Conservation (phyloP, 2,888 invertebrate genomes). For the Frankliniella fusca region DNA sequence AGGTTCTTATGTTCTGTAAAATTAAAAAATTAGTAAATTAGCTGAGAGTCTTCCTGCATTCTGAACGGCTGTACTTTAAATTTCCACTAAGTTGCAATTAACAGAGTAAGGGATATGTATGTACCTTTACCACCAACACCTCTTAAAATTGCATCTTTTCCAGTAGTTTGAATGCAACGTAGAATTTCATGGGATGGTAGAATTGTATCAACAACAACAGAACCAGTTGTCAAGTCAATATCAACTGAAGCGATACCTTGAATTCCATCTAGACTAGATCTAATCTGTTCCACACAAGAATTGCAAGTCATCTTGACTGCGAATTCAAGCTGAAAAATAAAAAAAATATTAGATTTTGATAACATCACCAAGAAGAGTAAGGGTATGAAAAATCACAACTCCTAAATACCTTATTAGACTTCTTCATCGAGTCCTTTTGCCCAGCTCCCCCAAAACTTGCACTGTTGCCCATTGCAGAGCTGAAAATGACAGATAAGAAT, state of each 20-base stretch:
- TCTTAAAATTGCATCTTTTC: slow-evolving; percentile 69
- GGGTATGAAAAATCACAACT: background rate
- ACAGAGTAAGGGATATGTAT: slow-evolving; percentile 16
- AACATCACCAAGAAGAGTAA: background rate
- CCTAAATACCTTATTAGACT: background rate
- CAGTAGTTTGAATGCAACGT: slow-evolving; percentile 56
- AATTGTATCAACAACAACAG: slow-evolving; percentile 63
- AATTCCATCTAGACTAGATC: slow-evolving; percentile 47
- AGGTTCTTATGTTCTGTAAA: slow-evolving; percentile 40
- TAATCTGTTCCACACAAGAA: slow-evolving; percentile 53
- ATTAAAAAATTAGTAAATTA: slow-evolving; percentile 24
- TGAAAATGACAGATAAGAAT: background rate
- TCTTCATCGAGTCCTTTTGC: background rate
- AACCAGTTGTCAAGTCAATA: slow-evolving; percentile 60
- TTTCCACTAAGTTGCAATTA: slow-evolving; percentile 1
- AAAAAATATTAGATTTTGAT: background rate
- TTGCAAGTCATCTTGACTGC: slow-evolving; percentile 61
- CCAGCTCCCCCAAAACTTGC: background rate
- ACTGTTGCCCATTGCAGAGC: background rate
- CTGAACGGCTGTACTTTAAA: slow-evolving; percentile 3
- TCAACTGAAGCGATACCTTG: slow-evolving; percentile 51
- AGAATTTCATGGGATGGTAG: slow-evolving; percentile 59
- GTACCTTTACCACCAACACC: slow-evolving; percentile 64
- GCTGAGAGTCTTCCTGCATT: too few species aligned
- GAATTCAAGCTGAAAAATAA: slow-evolving; percentile 56